Evolutionary conservation across 2,888 invertebrate genomes (phyloP), one percentile per base, ranked within the genome.

Genomic region (Vesta saturnalis): DNA sequence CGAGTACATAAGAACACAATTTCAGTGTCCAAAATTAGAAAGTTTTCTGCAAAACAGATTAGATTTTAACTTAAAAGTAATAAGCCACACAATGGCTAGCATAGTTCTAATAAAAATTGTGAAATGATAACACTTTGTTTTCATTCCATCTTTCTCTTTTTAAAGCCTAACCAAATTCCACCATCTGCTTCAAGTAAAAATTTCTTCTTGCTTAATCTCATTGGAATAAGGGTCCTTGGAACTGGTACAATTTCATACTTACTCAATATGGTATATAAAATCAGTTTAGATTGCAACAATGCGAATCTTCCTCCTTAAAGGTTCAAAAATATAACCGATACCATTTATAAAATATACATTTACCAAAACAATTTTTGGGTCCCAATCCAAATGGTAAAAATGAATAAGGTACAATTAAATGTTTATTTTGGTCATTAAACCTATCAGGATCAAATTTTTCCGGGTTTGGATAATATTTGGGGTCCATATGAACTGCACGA

Each of bases 361-460:
- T 43, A 78, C 82, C 83, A 57, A 83, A 78, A 61, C 83, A 83
- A 60, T 77, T 78, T 67, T 82, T 72, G 4, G 82, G 82, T 3
- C 83, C 83, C 4, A 73, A 55, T 46, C 88, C 88, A 77, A 88
- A 88, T 0, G 87, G 85, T 46, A 88, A 69, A 72, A 85, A 88
- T 64, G 86, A 77, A 75, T 85, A 85, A 0, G 86, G 83, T 0
- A 85, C 83, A 57, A 87, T 82, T 8, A 85, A 81, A 21, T 82
- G 82, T 75, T 85, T 87, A 70, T 49, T 49, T 1, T 6, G 8
- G 1, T 16, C 49, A 49, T 10, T 49, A 49, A 49, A 49, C 18
- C 49, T 49, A 4, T 49, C 49, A 2, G 49, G 49, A 16, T 49
- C 49, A 49, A 49, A 49, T 10, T 49, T 49, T 0, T 85, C 77